Evolutionary conservation across 2,888 invertebrate genomes (phyloP).

Genomic region (Anaspis maculata): DNA sequence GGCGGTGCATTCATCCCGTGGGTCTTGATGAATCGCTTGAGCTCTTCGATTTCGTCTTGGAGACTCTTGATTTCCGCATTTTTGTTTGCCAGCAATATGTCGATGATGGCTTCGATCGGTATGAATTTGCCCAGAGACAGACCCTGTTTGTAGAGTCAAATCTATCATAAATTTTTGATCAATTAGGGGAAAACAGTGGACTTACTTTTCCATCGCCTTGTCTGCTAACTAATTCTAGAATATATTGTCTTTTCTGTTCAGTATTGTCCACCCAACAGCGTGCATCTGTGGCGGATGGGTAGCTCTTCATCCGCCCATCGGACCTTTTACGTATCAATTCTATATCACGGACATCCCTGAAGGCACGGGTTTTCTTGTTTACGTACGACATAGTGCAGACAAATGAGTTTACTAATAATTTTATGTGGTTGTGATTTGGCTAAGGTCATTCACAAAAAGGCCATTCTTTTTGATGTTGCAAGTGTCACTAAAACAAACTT

Average conservation of each 20-base stretch:
- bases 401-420: slow-evolving; percentile 4
- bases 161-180: neutral
- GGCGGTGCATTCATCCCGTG: slow-evolving; percentile 2
- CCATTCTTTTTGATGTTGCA: slow-evolving; percentile 6
- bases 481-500: slow-evolving; percentile 7
- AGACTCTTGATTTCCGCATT: slow-evolving; percentile 47
- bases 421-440: slow-evolving; percentile 2
- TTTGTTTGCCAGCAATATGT: slow-evolving; percentile 39
- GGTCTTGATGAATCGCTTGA: slow-evolving; percentile 5
- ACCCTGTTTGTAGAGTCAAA: slow-evolving; percentile 17
- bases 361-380: slow-evolving; percentile 29
- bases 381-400: slow-evolving; percentile 24
- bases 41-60: slow-evolving; percentile 40
- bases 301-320: slow-evolving; percentile 50
- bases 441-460: slow-evolving; percentile 5
- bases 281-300: slow-evolving; percentile 49
- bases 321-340: slow-evolving; percentile 40
- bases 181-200: neutral
- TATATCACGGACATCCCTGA: slow-evolving; percentile 36
- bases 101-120: slow-evolving; percentile 36
- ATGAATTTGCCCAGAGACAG: slow-evolving; percentile 32
- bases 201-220: slow-evolving; percentile 15
- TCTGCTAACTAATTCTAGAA: slow-evolving; percentile 46
- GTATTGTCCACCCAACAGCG: slow-evolving; percentile 51
- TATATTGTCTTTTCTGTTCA: slow-evolving; percentile 49